Evolutionary conservation across 2,888 invertebrate genomes (phyloP).

Genomic region (Drosophila seclusa): DNA sequence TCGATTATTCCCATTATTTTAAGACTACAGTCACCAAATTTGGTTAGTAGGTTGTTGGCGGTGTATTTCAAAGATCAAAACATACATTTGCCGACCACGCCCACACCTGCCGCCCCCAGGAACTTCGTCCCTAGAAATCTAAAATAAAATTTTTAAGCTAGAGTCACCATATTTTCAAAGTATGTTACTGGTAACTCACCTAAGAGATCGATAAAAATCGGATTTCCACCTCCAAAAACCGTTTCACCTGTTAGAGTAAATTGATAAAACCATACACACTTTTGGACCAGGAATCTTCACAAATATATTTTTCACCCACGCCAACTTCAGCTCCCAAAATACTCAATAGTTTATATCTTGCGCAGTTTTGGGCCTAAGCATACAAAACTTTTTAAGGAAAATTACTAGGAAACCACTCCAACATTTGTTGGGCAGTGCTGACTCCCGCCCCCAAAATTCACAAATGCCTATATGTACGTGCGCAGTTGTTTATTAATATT

Average conservation of each 20-base stretch:
- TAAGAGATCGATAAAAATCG: not conserved
- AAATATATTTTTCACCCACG: no score
- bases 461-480: not conserved
- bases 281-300: not conserved
- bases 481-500: not conserved
- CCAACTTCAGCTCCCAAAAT: no score
- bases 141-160: no score
- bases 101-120: not conserved
- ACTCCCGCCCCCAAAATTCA: not conserved
- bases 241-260: not conserved
- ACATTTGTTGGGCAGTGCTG: no score
- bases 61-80: not conserved
- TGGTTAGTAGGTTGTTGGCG: not conserved
- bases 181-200: not conserved
- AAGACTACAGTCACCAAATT: not conserved
- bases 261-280: not conserved
- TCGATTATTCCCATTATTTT: not conserved
- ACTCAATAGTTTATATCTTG: no score
- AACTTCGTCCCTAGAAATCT: not conserved
- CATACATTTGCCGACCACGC: not conserved
- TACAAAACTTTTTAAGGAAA: no score
- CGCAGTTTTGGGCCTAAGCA: no score
- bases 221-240: not conserved
- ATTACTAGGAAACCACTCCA: no score
- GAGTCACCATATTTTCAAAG: not conserved